phyloP scores from a whole-genome alignment of 2,888 invertebrate species.

The Ptychoptera contaminata region DNA sequence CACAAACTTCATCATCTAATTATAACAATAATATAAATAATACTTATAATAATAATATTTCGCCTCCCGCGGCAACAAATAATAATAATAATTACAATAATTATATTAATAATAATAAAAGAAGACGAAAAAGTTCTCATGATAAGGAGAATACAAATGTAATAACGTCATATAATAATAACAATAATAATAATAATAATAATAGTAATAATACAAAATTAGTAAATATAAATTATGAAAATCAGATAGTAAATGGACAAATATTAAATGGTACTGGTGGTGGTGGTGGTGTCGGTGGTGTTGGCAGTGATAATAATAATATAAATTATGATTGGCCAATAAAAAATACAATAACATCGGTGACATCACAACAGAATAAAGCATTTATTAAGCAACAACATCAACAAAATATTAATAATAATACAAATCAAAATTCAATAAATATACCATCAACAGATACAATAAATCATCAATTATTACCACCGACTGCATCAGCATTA shows the following conservation, averaged over 20 bases:
- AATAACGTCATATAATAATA: conserved; percentile 3
- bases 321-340: too few species aligned
- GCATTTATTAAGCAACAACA: too few species aligned
- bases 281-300: conserved; percentile 18
- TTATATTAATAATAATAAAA: conserved; percentile 4
- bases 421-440: too few species aligned
- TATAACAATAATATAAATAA: not conserved
- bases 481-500: too few species aligned
- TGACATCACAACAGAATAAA: too few species aligned
- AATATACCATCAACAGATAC: too few species aligned
- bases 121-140: conserved; percentile 7
- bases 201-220: too few species aligned
- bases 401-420: too few species aligned
- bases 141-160: conserved; percentile 8
- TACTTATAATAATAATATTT: conserved; percentile 7
- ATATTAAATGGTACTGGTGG: conserved; percentile 12
- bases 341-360: too few species aligned
- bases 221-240: conserved; percentile 5
- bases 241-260: conserved; percentile 14
- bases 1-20: not conserved
- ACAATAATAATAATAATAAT: too few species aligned
- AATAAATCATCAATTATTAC: too few species aligned
- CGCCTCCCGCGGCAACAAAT: conserved; percentile 8
- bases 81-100: conserved; percentile 1
- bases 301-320: too few species aligned